Evolutionary conservation across 2,797 vertebrate genomes (phyloP).

Genomic region (Eidolon dupreanum): DNA sequence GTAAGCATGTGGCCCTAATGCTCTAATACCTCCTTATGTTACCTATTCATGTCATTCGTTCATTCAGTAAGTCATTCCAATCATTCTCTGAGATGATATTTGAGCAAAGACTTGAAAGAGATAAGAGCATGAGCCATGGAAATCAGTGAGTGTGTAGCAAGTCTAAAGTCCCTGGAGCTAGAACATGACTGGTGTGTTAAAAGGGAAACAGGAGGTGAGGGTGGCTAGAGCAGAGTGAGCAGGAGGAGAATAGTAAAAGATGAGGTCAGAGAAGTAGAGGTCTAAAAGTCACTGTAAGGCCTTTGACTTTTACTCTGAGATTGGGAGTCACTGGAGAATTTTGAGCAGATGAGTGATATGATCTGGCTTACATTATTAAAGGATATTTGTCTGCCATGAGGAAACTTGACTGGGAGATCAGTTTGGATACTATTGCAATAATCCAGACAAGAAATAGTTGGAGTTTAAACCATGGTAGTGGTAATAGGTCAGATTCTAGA

Average conservation of each 20-base stretch:
- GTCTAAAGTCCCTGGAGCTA: not conserved
- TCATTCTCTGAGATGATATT: not conserved
- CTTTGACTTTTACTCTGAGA: not conserved
- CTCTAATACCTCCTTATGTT: not conserved
- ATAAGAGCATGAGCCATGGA: not conserved
- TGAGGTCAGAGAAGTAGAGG: not conserved
- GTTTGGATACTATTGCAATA: not conserved
- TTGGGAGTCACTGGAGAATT: not conserved
- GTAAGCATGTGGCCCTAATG: not conserved
- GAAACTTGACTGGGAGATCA: not conserved
- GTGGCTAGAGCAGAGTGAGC: not conserved
- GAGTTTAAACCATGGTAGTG: not conserved
- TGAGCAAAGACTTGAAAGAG: slow-evolving; percentile 15
- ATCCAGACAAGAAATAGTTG: not conserved
- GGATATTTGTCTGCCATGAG: not conserved
- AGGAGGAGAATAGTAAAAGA: not conserved
- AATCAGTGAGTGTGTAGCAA: not conserved
- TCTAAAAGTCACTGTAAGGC: slow-evolving; percentile 13
- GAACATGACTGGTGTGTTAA: not conserved
- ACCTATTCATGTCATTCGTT: not conserved
- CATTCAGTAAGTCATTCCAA: not conserved
- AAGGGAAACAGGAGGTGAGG: not conserved
- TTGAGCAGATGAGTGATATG: not conserved
- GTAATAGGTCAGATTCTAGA: not conserved
- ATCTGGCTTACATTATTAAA: not conserved